Conservation (phyloP, 1,140 invertebrate species). For the Drosophila guanche region DNA sequence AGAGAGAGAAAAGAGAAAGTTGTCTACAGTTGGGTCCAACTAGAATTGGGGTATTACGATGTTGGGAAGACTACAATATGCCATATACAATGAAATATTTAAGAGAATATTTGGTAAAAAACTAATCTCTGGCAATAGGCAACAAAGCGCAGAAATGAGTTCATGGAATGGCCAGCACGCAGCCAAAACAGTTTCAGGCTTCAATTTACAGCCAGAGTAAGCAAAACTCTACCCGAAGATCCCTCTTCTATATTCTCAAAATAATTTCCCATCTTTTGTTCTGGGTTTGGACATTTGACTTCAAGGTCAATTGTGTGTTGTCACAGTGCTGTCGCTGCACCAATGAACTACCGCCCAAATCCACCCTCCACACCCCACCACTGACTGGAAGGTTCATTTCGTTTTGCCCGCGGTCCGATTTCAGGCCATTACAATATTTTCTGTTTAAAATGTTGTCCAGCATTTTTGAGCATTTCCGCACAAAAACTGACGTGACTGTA, state of each 20-base stretch:
- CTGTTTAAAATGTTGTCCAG: constrained; percentile 39
- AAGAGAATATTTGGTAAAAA: no score
- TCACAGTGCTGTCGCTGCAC: constrained; percentile 16
- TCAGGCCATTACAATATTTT: constrained; percentile 37
- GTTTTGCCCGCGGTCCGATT: constrained; percentile 30
- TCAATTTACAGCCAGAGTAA: no score
- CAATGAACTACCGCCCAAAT: no score
- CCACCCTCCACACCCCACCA: no score
- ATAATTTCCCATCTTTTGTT: not conserved
- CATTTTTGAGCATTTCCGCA: constrained; percentile 9
- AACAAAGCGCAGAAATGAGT: no score
- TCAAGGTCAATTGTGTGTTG: constrained; percentile 59
- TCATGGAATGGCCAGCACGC: no score
- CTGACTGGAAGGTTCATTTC: constrained; percentile 36
- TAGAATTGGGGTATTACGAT: no score
- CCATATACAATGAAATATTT: no score
- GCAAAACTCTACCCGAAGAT: not conserved
- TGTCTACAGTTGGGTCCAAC: no score
- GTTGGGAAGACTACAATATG: no score
- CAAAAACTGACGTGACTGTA: not conserved
- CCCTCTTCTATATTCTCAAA: not conserved
- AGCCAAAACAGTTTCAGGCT: no score
- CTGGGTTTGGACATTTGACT: constrained; percentile 42
- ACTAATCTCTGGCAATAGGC: no score
- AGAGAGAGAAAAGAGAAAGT: not conserved